A percentile compares a stretch with the other conserved stretches of the same genome.
These are phyloP conservation scores for Pseudorasbora parva DNA, from an alignment of 2,113 vertebrate genomes.

Conservation along the genomic window DNA sequence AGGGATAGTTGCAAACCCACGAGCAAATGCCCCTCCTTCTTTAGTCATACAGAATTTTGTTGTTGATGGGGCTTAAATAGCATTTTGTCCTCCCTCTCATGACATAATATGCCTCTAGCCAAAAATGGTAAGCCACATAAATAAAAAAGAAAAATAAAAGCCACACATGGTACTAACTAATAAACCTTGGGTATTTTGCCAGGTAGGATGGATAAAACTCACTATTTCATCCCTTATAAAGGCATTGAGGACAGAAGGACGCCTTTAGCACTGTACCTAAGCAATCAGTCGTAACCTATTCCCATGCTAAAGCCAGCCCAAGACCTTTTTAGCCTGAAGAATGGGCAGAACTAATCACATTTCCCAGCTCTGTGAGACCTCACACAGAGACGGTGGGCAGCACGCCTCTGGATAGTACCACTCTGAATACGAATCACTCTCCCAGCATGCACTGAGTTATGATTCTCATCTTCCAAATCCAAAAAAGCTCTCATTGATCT, in stretches of 20 bases:
- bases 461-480: conserved; percentile 20
- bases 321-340: conserved; percentile 27
- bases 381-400: conserved; percentile 24
- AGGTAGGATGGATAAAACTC: background rate
- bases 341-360: conserved; percentile 47
- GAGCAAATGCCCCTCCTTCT: background rate
- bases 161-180: background rate
- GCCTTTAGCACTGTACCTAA: background rate
- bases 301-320: conserved; percentile 5
- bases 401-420: conserved; percentile 29
- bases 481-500: conserved; percentile 30
- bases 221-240: conserved; percentile 21
- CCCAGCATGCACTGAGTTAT: conserved; percentile 15
- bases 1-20: background rate
- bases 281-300: background rate
- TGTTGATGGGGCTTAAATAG: background rate
- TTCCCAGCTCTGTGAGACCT: conserved; percentile 34
- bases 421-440: conserved; percentile 20
- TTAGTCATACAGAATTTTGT: background rate
- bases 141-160: background rate
- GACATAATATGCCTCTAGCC: background rate
- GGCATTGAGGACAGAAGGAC: background rate
- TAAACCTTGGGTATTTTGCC: background rate
- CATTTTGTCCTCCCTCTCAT: conserved; percentile 1
- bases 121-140: conserved; percentile 4